Evolutionary conservation across 2,888 invertebrate genomes (phyloP).

Genomic region (Netelia virgata): DNA sequence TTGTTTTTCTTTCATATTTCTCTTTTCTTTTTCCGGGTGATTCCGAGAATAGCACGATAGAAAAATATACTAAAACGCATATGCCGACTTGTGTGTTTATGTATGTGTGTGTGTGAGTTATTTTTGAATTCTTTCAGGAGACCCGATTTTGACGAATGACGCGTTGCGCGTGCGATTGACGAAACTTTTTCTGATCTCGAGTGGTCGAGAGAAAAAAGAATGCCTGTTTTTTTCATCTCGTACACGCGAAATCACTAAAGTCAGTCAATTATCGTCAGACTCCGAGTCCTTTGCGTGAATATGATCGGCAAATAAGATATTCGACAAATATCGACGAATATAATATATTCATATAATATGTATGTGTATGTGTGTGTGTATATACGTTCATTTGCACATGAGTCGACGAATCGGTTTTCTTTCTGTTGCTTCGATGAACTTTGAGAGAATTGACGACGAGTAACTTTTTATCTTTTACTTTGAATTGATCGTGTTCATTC

Average conservation of each 20-base stretch:
- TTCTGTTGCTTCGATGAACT: constrained; percentile 66
- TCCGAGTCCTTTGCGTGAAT: constrained; percentile 75
- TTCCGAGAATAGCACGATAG: constrained; percentile 73
- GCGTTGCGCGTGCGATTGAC: constrained; percentile 43
- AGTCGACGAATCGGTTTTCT: constrained; percentile 54
- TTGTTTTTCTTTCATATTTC: constrained; percentile 26
- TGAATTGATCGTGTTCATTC: constrained; percentile 36
- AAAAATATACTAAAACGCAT: constrained; percentile 78
- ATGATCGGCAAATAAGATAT: constrained; percentile 76
- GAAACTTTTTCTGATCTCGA: background rate
- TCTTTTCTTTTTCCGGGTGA: constrained; percentile 53
- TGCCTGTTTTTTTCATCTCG: constrained; percentile 14
- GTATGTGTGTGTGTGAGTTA: constrained; percentile 45
- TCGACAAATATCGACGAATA: constrained; percentile 5
- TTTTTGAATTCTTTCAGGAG: constrained; percentile 21
- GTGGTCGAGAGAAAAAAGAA: constrained; percentile 36
- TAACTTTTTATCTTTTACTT: constrained; percentile 75
- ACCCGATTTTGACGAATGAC: constrained; percentile 50
- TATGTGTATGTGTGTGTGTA: background rate
- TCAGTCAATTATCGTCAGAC: constrained; percentile 65
- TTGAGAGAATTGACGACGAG: constrained; percentile 70
- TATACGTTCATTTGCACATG: constrained; percentile 27
- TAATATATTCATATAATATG: background rate
- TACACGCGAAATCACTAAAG: constrained; percentile 15
- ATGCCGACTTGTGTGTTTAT: constrained; percentile 66